Evolutionary conservation across 2,797 vertebrate genomes (phyloP).

Genomic region (Tympanoctomys barrerae): DNA sequence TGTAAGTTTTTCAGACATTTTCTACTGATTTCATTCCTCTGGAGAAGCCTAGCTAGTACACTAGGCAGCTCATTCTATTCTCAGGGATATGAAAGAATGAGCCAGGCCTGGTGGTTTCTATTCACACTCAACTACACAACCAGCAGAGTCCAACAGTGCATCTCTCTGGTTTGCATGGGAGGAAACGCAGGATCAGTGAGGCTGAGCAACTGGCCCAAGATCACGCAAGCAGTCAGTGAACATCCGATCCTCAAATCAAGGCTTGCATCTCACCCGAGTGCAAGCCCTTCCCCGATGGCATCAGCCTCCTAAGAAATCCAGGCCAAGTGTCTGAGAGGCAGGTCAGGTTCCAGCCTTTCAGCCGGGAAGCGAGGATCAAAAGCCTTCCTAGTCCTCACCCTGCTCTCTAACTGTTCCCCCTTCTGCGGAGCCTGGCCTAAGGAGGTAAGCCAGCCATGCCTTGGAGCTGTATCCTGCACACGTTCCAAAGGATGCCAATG

Average conservation of each 20-base stretch:
- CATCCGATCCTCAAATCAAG: not conserved
- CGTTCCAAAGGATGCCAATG: not conserved
- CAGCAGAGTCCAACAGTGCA: not conserved
- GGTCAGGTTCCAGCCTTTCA: not conserved
- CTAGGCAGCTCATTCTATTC: not conserved
- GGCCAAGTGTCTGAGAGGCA: no score
- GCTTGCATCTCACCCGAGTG: not conserved
- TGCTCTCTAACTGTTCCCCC: not conserved
- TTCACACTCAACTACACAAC: not conserved
- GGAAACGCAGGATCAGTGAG: not conserved
- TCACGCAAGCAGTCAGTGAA: not conserved
- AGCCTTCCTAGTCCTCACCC: not conserved
- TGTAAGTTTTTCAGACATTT: not conserved
- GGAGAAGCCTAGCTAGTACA: not conserved
- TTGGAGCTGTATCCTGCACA: not conserved
- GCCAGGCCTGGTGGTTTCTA: not conserved
- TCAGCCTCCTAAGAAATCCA: not conserved
- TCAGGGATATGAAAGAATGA: not conserved
- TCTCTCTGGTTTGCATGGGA: not conserved
- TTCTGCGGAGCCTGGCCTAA: not conserved
- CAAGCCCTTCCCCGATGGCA: not conserved
- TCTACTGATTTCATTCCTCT: not conserved
- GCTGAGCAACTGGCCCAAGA: not conserved
- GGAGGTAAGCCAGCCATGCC: not conserved
- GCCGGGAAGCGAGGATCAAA: not conserved